A percentile compares a stretch with the other conserved stretches of the same genome.
phyloP scores from a whole-genome alignment of 1,140 invertebrate genomes.

The Onthophagus taurus region DNA sequence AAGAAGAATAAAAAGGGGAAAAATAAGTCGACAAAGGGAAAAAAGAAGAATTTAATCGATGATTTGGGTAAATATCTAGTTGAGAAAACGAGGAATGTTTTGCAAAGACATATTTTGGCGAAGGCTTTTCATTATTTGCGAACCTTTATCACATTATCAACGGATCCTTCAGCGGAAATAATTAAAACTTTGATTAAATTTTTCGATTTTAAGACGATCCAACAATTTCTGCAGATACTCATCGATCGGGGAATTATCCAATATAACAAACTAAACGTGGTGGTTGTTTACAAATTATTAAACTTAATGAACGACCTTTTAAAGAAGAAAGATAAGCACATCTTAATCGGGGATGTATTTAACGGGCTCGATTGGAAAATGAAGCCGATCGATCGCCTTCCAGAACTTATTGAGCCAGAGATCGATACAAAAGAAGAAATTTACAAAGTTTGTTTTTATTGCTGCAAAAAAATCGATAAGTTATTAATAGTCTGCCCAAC shows the following conservation, averaged over 20 bases:
- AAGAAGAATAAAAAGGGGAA: not conserved
- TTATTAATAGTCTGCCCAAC: slow-evolving; percentile 21
- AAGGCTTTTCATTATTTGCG: slow-evolving; percentile 17
- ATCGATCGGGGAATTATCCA: slow-evolving; percentile 17
- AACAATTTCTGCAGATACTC: slow-evolving; percentile 18
- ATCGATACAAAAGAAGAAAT: slow-evolving; percentile 14
- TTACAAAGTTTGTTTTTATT: slow-evolving; percentile 29
- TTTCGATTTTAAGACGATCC: slow-evolving; percentile 16
- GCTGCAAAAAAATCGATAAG: slow-evolving; percentile 20
- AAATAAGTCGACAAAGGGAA: not conserved
- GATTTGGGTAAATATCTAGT: slow-evolving; percentile 12
- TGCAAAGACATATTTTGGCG: slow-evolving; percentile 20
- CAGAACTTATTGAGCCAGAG: slow-evolving; percentile 6
- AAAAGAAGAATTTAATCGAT: too few relatives aligned
- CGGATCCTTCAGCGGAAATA: slow-evolving; percentile 14
- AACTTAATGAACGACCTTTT: not conserved
- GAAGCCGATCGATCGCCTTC: not conserved
- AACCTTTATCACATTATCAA: slow-evolving; percentile 14
- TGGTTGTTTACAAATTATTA: not conserved
- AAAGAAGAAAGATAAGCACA: slow-evolving; percentile 1
- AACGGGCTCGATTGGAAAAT: slow-evolving; percentile 7
- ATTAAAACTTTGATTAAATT: slow-evolving; percentile 17
- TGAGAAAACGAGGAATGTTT: slow-evolving; percentile 12
- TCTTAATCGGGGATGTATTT: not conserved
- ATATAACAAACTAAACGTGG: slow-evolving; percentile 8